Evolutionary conservation across 2,888 invertebrate genomes (phyloP).

Genomic region (Galerucella pusilla): DNA sequence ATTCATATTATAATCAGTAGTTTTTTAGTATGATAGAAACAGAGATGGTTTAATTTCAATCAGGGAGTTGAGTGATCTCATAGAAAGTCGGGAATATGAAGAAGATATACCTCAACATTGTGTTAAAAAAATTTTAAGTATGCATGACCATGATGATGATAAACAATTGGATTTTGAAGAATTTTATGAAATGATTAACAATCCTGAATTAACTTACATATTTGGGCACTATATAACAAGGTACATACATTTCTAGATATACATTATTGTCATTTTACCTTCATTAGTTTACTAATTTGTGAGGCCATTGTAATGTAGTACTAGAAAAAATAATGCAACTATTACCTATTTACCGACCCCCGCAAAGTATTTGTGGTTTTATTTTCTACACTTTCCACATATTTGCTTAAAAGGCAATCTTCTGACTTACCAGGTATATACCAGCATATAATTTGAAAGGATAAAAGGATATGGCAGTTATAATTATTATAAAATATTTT

Average conservation of each 20-base stretch:
- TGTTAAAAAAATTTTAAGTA: constrained; percentile 74
- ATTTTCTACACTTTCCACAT: too few species aligned
- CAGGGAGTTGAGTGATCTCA: constrained; percentile 73
- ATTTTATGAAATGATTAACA: constrained; percentile 77
- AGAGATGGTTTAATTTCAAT: constrained; percentile 77
- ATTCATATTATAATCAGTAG: constrained; percentile 5
- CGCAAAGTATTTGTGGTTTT: too few species aligned
- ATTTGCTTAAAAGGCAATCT: too few species aligned
- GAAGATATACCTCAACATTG: constrained; percentile 73
- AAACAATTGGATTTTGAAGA: constrained; percentile 78
- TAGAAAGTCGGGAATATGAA: constrained; percentile 72
- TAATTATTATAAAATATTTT: too few species aligned
- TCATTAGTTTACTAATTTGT: too few species aligned
- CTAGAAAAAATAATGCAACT: too few species aligned
- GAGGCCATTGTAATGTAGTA: too few species aligned
- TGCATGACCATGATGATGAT: constrained; percentile 74
- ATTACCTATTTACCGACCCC: too few species aligned
- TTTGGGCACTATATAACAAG: constrained; percentile 74
- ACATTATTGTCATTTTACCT: too few species aligned
- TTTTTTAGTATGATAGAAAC: constrained; percentile 76
- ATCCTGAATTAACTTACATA: constrained; percentile 71
- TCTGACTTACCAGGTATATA: too few species aligned
- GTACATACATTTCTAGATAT: constrained; percentile 64
- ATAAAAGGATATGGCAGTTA: too few species aligned
- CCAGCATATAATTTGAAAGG: too few species aligned